Conservation (phyloP, 2,888 invertebrate genomes). For the Antheraea assamensis region DNA sequence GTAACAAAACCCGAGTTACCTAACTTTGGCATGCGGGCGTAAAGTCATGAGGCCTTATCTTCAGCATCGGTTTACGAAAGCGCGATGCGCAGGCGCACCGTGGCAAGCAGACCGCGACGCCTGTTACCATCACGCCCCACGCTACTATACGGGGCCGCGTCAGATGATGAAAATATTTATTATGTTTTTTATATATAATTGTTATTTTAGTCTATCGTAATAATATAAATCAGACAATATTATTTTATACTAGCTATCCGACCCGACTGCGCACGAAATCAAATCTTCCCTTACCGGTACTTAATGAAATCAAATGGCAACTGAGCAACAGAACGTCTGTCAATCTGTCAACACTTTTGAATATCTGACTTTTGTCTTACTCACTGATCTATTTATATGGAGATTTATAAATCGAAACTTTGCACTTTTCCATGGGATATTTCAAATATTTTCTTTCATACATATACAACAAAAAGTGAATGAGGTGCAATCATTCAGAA, state of each 20-base stretch:
- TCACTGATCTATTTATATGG: too few relatives aligned
- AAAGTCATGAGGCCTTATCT: conserved; percentile 52
- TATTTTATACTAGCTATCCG: neutral
- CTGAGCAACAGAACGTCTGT: too few relatives aligned
- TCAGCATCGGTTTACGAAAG: conserved; percentile 73
- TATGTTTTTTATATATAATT: neutral
- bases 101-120: conserved; percentile 68
- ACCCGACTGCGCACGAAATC: too few relatives aligned
- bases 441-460: too few relatives aligned
- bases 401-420: too few relatives aligned
- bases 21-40: conserved; percentile 5
- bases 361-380: too few relatives aligned
- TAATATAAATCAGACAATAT: neutral
- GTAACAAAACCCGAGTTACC: conserved; percentile 10
- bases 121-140: conserved; percentile 46
- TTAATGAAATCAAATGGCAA: too few relatives aligned
- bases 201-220: neutral
- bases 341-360: too few relatives aligned
- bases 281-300: too few relatives aligned
- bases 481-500: too few relatives aligned
- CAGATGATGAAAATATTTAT: neutral
- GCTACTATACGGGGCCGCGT: conserved; percentile 18
- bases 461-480: too few relatives aligned
- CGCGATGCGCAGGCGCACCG: conserved; percentile 47
- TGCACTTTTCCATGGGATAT: too few relatives aligned